Base-by-base conservation (phyloP, 1,140 invertebrate species). In the Macrocentrus cingulum region DNA sequence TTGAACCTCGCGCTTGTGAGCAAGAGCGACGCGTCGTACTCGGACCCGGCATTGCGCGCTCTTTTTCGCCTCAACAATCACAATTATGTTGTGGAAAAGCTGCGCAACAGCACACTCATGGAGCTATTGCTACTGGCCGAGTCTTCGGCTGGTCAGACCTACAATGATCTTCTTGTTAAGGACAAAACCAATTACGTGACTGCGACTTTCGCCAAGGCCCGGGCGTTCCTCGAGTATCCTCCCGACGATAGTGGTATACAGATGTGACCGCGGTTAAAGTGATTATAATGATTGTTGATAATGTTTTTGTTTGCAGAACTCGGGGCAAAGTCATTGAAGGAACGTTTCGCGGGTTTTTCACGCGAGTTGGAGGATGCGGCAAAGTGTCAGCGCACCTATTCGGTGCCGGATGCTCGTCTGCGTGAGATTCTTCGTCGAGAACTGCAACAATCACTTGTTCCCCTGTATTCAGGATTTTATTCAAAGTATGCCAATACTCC, bases 1-100 rank as follows among this genome's bases (percentile, higher is more conserved):
- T 77, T 97, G 20, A 94, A 93, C 71, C 79, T 91, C 41, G 90
- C 91, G 4, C 79, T 97, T 9, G 83, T 91, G 19, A 92, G 85
- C 67, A 94, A 93, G 77, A 92, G 91, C 72, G 92, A 94, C 63
- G 85, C 88, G 60, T 78, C 80, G 2, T 95, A 94, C 62, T 86
- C 84, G 23, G 93, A 95, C 70, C 79, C 84, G 46, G 89, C 88
- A 18, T 82, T 96, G 7, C 89, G 91, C 67, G 88, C 92, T 41
- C 85, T 96, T 29, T 97, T 96, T 71, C 83, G 91, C 3, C 79
- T 97, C 15, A 97, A 97, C 76, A 97, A 97, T 73, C 92, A 92
- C 59, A 90, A 96, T 77, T 96, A 98, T 69, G 89, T 98, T 54
- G 79, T 97, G 5, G 95, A 94, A 80, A 91, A 92, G 34, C 79